A percentile compares a stretch with the other conserved stretches of the same genome.
Evolutionary conservation across 2,888 invertebrate genomes (phyloP).

Genomic region (Eupithecia subfuscata): DNA sequence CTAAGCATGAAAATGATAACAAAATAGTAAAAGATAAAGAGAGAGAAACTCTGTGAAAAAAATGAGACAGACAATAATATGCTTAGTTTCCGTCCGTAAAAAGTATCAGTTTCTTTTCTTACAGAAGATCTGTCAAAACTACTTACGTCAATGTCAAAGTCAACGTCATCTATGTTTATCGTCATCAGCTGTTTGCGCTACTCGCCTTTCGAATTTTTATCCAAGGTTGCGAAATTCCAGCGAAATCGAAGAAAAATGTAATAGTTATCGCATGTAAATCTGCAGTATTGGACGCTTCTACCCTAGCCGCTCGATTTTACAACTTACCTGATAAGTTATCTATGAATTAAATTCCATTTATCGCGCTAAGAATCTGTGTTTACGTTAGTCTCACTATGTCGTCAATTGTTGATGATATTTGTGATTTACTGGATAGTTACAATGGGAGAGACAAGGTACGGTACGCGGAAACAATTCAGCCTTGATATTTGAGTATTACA

Average conservation of each 20-base stretch:
- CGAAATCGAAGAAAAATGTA: constrained; percentile 69
- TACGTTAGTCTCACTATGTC: constrained; percentile 59
- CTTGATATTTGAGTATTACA: constrained; percentile 59
- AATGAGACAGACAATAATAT: background rate
- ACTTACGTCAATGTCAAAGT: constrained; percentile 42
- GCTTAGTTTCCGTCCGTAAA: background rate
- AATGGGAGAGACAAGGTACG: constrained; percentile 93
- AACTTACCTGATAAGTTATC: constrained; percentile 50
- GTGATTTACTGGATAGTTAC: constrained; percentile 90
- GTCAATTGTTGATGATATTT: constrained; percentile 82
- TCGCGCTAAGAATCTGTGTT: constrained; percentile 31
- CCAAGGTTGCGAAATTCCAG: constrained; percentile 54
- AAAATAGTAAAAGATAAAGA: background rate
- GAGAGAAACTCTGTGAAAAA: background rate
- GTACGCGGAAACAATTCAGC: constrained; percentile 65
- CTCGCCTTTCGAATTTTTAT: constrained; percentile 63
- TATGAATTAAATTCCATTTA: constrained; percentile 39
- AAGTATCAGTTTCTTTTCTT: background rate
- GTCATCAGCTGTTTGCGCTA: constrained; percentile 62
- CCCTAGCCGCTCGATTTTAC: constrained; percentile 26
- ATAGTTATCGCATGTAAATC: constrained; percentile 63
- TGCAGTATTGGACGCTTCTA: constrained; percentile 52
- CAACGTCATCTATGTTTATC: constrained; percentile 65
- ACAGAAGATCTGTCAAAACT: background rate
- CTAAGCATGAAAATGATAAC: background rate